Percentiles rank a stretch among this genome's conserved stretches.
phyloP scores from a whole-genome alignment of 1,140 invertebrate species.

The Sarcophaga bullata region DNA sequence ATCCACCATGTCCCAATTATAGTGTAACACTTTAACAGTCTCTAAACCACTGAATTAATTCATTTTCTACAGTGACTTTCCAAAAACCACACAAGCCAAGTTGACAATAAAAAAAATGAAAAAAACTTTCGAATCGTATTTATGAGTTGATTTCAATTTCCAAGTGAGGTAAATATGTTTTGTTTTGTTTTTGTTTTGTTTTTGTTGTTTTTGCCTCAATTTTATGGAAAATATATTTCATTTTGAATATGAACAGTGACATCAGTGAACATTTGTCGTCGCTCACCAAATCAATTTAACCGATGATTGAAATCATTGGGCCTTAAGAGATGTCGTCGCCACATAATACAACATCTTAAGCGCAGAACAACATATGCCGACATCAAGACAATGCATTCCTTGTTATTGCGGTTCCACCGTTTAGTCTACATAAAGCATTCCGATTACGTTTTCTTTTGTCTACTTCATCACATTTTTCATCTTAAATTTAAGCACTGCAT shows the following conservation, averaged over 20 bases:
- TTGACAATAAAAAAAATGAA: no score
- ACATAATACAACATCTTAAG: slow-evolving; percentile 17
- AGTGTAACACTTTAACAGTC: no score
- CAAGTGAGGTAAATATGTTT: no score
- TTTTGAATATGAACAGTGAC: neutral
- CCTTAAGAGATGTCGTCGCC: neutral
- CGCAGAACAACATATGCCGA: neutral
- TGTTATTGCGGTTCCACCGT: neutral
- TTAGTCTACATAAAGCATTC: neutral
- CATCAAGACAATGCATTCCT: neutral
- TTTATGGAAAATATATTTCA: neutral
- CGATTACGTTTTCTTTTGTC: neutral
- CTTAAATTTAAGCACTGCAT: neutral
- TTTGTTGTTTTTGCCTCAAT: no score
- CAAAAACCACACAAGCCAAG: no score
- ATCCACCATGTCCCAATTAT: no score
- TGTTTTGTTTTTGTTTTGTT: no score
- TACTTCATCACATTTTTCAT: neutral
- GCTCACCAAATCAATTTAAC: neutral
- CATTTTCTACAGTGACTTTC: no score
- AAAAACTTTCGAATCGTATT: no score
- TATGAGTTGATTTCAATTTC: no score
- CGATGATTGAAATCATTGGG: neutral
- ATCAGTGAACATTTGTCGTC: neutral
- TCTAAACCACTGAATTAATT: no score